A percentile compares a stretch with the other conserved stretches of the same genome.
phyloP scores from a whole-genome alignment of 2,888 invertebrate species.

The Caenorhabditis afra region DNA sequence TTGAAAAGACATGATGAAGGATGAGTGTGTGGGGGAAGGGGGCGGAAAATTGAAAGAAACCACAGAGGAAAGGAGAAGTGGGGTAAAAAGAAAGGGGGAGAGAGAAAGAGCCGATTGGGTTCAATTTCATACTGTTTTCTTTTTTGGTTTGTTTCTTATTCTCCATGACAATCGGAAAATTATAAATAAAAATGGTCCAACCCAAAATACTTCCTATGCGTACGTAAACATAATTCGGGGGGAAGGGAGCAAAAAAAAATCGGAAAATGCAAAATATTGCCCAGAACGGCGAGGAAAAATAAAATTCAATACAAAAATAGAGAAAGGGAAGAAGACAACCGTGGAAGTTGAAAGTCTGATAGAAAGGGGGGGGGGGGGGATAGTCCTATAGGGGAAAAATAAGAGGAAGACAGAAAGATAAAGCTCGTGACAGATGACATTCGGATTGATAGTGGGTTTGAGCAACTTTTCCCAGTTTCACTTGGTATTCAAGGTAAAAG shows the following conservation, averaged over 20 bases:
- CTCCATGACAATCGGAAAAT: not conserved
- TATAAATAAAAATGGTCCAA: slow-evolving; percentile 29
- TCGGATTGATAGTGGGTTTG: slow-evolving; percentile 45
- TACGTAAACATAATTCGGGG: no score
- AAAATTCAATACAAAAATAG: no score
- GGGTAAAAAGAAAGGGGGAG: slow-evolving; percentile 26
- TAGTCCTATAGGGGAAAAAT: slow-evolving; percentile 7
- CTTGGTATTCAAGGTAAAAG: not conserved
- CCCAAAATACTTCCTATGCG: slow-evolving; percentile 38
- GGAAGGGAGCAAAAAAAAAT: no score
- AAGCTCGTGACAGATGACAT: slow-evolving; percentile 54
- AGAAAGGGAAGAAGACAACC: slow-evolving; percentile 42
- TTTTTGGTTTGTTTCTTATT: not conserved
- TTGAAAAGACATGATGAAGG: slow-evolving; percentile 42
- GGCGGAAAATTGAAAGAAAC: slow-evolving; percentile 40
- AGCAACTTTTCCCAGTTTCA: slow-evolving; percentile 34
- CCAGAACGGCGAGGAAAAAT: slow-evolving; percentile 5
- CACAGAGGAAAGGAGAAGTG: slow-evolving; percentile 43
- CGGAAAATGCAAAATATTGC: slow-evolving; percentile 14
- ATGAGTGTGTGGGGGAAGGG: no score
- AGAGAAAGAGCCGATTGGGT: slow-evolving; percentile 45
- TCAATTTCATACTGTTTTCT: not conserved
- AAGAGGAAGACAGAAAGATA: no score
- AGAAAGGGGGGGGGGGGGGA: not conserved
- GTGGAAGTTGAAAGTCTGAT: slow-evolving; percentile 48